Evolutionary conservation across 1,140 invertebrate genomes (phyloP).

Genomic region (Grapholita molesta): DNA sequence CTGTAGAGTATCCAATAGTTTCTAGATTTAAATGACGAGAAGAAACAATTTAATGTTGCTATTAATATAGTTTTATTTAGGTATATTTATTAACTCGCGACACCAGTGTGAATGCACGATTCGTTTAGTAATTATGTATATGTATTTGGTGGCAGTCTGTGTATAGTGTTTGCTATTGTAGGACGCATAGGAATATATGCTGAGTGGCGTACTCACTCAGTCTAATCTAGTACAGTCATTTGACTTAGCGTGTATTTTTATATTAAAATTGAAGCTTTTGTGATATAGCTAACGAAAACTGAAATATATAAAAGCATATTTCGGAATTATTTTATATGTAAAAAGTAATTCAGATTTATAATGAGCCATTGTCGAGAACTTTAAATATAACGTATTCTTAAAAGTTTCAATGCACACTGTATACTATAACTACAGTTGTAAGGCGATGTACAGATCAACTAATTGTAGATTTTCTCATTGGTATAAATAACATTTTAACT

Average conservation of each 20-base stretch:
- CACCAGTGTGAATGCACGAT: neutral
- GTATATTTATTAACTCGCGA: slow-evolving; percentile 2
- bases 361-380: slow-evolving; percentile 12
- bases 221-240: slow-evolving; percentile 40
- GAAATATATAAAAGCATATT: slow-evolving; percentile 28
- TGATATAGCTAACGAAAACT: slow-evolving; percentile 46
- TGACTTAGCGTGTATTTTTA: slow-evolving; percentile 54
- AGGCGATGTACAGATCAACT: slow-evolving; percentile 2
- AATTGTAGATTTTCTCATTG: slow-evolving; percentile 11
- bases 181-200: neutral
- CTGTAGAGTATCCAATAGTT: slow-evolving; percentile 16
- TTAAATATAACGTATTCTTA: slow-evolving; percentile 13
- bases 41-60: neutral
- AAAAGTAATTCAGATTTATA: slow-evolving; percentile 16
- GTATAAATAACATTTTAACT: neutral
- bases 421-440: neutral
- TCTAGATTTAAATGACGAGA: slow-evolving; percentile 19
- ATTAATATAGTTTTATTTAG: slow-evolving; percentile 6
- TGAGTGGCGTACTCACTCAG: slow-evolving; percentile 21
- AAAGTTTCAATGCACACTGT: neutral
- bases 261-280: slow-evolving; percentile 56
- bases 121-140: neutral
- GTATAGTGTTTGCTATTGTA: neutral
- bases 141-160: slow-evolving; percentile 10
- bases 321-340: neutral